Percentiles rank a stretch among this genome's conserved stretches.
These are phyloP conservation scores for Probosciger aterrimus DNA, from an alignment of 2,113 vertebrate species.

Conservation along the genomic window DNA sequence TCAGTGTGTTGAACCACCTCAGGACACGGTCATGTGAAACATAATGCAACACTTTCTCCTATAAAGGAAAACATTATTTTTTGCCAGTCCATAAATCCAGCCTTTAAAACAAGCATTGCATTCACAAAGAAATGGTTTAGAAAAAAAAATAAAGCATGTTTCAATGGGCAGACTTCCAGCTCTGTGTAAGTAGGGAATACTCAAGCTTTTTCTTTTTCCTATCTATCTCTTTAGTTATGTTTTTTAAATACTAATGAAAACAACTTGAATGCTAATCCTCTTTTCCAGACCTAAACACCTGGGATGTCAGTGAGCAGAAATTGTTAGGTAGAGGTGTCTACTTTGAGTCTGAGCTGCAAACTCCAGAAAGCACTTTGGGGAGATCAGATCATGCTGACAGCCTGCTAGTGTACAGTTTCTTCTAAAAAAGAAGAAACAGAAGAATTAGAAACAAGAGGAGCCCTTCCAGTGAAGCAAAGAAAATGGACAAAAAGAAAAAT, in stretches of 20 bases:
- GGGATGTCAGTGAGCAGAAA: not conserved
- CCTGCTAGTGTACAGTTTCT: not conserved
- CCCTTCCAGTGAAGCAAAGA: not conserved
- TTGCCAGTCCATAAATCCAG: conserved; percentile 27
- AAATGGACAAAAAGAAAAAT: conserved; percentile 24
- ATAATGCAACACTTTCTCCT: conserved; percentile 31
- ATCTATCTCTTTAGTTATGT: not conserved
- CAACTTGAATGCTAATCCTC: not conserved
- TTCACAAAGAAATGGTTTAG: conserved; percentile 30
- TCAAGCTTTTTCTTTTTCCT: not conserved
- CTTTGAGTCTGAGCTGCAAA: not conserved
- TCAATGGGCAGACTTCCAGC: conserved; percentile 7
- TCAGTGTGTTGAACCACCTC: not conserved
- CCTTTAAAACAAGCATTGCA: conserved; percentile 30
- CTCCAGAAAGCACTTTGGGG: not conserved
- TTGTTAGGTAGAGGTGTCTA: not conserved
- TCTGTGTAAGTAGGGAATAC: not conserved
- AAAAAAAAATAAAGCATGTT: not conserved
- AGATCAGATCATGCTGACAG: not conserved
- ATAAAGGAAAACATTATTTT: conserved; percentile 46
- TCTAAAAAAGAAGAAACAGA: not conserved
- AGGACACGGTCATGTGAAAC: not conserved
- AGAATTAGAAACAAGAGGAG: not conserved
- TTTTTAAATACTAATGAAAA: not conserved
- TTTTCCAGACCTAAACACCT: not conserved